Base-by-base conservation (phyloP, 2,113 vertebrate genomes). In the Okapia johnstoni region DNA sequence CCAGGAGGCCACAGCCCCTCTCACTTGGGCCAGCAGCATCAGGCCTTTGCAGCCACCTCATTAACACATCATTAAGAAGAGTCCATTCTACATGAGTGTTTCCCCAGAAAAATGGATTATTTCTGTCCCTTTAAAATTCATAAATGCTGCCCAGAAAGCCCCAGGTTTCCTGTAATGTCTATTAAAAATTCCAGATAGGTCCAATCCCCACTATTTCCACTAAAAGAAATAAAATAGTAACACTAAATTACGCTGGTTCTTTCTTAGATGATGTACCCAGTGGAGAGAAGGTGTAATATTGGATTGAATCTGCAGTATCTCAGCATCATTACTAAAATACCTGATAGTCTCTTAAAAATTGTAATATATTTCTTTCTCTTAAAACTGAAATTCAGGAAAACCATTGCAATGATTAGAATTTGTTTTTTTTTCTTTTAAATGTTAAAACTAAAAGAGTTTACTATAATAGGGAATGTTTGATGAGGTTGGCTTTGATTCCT, bases 51-150 rank as follows among this genome's bases (percentile, higher is more conserved):
- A 95, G 50, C 52, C 96, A 96, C 94, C 91, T 97, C 96, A 96
- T 98, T 97, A 97, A 95, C 96, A 98, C 90, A 94, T 97, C 87
- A 93, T 97, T 94, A 94, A 81, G 85, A 97, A 93, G 58, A 80
- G 63, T 19, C 54, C 25, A 19, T 57, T 97, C 28, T 90, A 90
- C 3, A 2, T 63, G 83, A 96, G 84, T 96, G 80, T 87, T 97
- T 97, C 94, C 94, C 88, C 85, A 94, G 96, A 95, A 97, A 98
- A 96, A 85, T 93, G 96, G 88, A 97, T 96, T 97, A 96, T 97
- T 97, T 97, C 81, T 94, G 88, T 97, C 58, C 60, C 57, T 54
- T 97, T 95, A 84, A 96, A 97, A 97, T 96, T 97, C 76, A 97
- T 94, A 95, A 98, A 73, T 54, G 48, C 76, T 97, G 88, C 93